These are phyloP conservation scores for Chinchilla lanigera DNA, from an alignment of 2,113 vertebrate genomes.

Conservation along the genomic window DNA sequence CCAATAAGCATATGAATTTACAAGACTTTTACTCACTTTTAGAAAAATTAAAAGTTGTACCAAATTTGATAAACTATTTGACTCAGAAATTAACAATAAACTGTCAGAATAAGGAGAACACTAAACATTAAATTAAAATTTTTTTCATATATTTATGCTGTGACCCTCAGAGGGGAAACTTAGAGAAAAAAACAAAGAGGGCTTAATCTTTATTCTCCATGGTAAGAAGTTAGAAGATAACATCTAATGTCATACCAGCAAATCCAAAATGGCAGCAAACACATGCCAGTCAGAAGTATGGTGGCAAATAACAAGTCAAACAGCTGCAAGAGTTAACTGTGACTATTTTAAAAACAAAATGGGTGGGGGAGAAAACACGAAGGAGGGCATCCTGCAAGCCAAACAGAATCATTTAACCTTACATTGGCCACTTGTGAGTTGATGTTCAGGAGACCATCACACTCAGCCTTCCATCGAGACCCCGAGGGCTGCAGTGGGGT, in stretches of 20 bases:
- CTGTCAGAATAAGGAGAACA: background rate
- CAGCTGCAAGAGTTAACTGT: background rate
- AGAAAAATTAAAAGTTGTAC: background rate
- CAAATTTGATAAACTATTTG: background rate
- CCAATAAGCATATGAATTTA: background rate
- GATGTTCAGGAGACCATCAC: background rate
- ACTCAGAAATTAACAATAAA: background rate
- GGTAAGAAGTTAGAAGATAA: background rate
- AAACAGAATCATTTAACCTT: background rate
- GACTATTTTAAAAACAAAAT: slow-evolving; percentile 49
- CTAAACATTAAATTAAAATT: background rate
- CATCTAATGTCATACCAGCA: background rate
- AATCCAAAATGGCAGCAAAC: background rate
- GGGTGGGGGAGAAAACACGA: background rate
- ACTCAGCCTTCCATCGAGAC: background rate
- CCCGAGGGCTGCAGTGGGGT: background rate
- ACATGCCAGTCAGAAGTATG: background rate
- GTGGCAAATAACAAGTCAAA: background rate
- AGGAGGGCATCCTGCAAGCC: background rate
- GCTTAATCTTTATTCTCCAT: background rate
- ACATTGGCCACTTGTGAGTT: background rate
- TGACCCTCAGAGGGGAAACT: background rate
- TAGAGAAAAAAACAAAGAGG: background rate
- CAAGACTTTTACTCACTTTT: background rate
- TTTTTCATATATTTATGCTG: background rate